phyloP scores from a whole-genome alignment of 1,140 invertebrate genomes.

The Kradibia gibbosae region DNA sequence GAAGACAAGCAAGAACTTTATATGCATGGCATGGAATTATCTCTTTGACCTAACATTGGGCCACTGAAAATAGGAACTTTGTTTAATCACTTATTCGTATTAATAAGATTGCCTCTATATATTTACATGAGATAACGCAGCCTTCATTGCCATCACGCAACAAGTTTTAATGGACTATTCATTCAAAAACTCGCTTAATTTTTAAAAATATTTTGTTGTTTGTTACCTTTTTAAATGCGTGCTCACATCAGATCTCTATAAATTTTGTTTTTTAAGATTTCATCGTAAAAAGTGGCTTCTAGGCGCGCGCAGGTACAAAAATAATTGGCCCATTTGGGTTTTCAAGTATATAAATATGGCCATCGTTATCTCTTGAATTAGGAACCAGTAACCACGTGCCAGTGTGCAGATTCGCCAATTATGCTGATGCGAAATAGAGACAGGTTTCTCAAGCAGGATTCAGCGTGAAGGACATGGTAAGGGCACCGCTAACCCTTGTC shows the following conservation, averaged over 20 bases:
- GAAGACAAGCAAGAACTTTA: conserved; percentile 31
- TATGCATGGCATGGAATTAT: conserved; percentile 30
- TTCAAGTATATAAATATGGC: neutral
- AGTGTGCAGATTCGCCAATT: conserved; percentile 29
- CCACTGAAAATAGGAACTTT: conserved; percentile 71
- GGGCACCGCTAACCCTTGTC: conserved; percentile 83
- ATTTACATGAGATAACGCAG: conserved; percentile 46
- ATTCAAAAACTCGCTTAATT: neutral
- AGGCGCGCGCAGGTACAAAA: conserved; percentile 5
- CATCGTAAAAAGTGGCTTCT: neutral
- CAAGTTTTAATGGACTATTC: neutral
- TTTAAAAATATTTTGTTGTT: neutral
- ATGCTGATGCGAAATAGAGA: neutral
- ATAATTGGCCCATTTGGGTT: no score
- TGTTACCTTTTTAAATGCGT: neutral
- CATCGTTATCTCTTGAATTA: conserved; percentile 39
- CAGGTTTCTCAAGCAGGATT: conserved; percentile 82
- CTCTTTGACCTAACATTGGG: neutral
- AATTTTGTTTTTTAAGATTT: neutral
- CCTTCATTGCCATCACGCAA: neutral
- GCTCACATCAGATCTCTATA: neutral
- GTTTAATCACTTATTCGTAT: conserved; percentile 65
- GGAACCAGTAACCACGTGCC: conserved; percentile 51
- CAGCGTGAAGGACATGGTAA: conserved; percentile 92
- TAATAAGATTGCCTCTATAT: conserved; percentile 54